Percentiles rank a stretch among this genome's conserved stretches.
Evolutionary conservation across 1,140 invertebrate genomes (phyloP).

Genomic region (Meloidogyne hapla): DNA sequence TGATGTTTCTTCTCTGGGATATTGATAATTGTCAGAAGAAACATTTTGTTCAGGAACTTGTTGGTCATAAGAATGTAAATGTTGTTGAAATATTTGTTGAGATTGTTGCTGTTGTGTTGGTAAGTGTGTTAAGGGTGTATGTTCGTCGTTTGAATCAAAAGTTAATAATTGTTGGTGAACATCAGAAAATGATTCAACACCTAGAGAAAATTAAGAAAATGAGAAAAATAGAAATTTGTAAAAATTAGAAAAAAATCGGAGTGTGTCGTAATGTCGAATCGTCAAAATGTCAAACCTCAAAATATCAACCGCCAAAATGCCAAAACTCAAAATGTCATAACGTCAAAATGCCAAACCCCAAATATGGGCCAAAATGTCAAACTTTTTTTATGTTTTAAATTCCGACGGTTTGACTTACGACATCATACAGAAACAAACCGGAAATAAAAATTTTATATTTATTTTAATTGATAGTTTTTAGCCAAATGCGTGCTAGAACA

Average conservation of each 20-base stretch:
- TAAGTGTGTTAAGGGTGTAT: conserved; percentile 16
- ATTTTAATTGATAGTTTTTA: too few relatives aligned
- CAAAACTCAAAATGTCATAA: too few relatives aligned
- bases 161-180: conserved; percentile 1
- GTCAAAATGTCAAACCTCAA: too few relatives aligned
- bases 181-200: not conserved
- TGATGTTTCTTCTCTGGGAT: not conserved
- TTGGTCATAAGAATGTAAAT: not conserved
- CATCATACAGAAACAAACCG: too few relatives aligned
- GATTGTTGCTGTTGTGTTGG: not conserved
- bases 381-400: too few relatives aligned
- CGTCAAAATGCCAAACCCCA: too few relatives aligned
- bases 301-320: too few relatives aligned
- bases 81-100: not conserved
- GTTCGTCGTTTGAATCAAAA: conserved; percentile 24
- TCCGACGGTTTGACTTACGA: too few relatives aligned
- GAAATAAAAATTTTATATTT: not conserved
- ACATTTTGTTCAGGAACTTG: not conserved
- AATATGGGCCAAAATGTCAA: too few relatives aligned
- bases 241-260: too few relatives aligned
- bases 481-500: not conserved
- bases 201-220: not conserved
- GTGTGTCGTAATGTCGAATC: too few relatives aligned
- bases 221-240: too few relatives aligned
- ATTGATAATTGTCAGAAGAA: not conserved